A percentile compares a stretch with the other conserved stretches of the same genome.
Evolutionary conservation across 2,888 invertebrate species (phyloP).

Genomic region (Drosophila aldrichi): DNA sequence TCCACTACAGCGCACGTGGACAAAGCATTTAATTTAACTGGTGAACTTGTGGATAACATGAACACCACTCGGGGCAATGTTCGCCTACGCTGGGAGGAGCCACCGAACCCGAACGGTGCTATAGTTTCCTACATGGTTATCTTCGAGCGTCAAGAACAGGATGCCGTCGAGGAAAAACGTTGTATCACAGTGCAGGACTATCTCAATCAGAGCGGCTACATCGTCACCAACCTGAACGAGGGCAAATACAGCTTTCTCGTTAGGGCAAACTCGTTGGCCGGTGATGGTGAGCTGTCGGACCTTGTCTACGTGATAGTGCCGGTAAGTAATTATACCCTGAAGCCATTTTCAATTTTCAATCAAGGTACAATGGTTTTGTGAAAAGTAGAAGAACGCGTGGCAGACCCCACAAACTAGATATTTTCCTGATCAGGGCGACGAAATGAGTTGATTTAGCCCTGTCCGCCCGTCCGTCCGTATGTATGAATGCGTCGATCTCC

Average conservation of each 20-base stretch:
- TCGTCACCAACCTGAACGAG: conserved; percentile 86
- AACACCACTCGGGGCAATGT: conserved; percentile 87
- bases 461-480: too few species aligned
- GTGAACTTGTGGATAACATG: conserved; percentile 70
- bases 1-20: conserved; percentile 88
- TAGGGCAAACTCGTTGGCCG: conserved; percentile 92
- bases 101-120: conserved; percentile 93
- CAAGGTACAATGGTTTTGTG: too few species aligned
- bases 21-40: conserved; percentile 87
- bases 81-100: conserved; percentile 92
- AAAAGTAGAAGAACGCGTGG: too few species aligned
- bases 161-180: conserved; percentile 89
- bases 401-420: too few species aligned
- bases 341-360: too few species aligned
- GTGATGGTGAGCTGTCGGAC: conserved; percentile 88
- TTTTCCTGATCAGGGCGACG: too few species aligned
- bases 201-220: conserved; percentile 83
- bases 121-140: conserved; percentile 94
- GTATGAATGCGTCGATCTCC: too few species aligned
- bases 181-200: conserved; percentile 90
- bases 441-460: too few species aligned
- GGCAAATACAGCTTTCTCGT: conserved; percentile 94
- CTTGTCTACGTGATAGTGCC: conserved; percentile 88
- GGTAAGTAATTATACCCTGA: too few species aligned
- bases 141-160: conserved; percentile 87